Percentiles rank a stretch among this genome's conserved stretches.
phyloP scores from a whole-genome alignment of 2,113 vertebrate genomes.

The Ifrita kowaldi region DNA sequence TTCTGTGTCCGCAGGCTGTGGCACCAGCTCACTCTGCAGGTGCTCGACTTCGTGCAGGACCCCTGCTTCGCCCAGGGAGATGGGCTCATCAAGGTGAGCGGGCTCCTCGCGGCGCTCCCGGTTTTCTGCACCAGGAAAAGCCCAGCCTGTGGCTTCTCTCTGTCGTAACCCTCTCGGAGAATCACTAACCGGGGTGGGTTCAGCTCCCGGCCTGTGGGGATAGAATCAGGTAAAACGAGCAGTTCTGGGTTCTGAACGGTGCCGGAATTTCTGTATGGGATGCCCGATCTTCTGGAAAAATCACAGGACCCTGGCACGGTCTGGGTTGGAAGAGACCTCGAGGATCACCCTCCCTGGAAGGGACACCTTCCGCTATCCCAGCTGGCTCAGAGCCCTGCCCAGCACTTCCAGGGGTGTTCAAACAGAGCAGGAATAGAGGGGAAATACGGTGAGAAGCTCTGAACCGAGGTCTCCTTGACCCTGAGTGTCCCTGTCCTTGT shows the following conservation, averaged over 20 bases:
- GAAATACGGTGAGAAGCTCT: neutral
- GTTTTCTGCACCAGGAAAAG: rapidly evolving
- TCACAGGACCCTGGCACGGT: neutral
- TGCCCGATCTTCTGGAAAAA: rapidly evolving
- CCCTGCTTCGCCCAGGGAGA: slow-evolving; percentile 92
- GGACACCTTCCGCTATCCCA: neutral
- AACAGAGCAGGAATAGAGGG: rapidly evolving
- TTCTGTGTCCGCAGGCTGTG: slow-evolving; percentile 75
- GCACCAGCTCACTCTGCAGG: slow-evolving; percentile 94
- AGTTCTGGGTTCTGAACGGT: rapidly evolving
- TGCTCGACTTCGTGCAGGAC: slow-evolving; percentile 91
- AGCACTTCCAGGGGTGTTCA: neutral
- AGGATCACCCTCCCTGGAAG: neutral
- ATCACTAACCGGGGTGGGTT: rapidly evolving
- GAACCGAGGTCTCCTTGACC: rapidly evolving
- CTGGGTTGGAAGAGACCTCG: neutral
- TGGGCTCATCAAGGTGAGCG: slow-evolving; percentile 89
- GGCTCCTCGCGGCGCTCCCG: neutral
- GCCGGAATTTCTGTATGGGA: neutral
- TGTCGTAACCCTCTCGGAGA: too few relatives aligned
- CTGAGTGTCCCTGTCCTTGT: neutral
- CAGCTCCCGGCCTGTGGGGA: neutral
- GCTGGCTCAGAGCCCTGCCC: neutral
- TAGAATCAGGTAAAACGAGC: neutral
- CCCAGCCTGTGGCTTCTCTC: rapidly evolving